Conservation (phyloP, 2,113 vertebrate genomes). For the Odontophorus gujanensis region DNA sequence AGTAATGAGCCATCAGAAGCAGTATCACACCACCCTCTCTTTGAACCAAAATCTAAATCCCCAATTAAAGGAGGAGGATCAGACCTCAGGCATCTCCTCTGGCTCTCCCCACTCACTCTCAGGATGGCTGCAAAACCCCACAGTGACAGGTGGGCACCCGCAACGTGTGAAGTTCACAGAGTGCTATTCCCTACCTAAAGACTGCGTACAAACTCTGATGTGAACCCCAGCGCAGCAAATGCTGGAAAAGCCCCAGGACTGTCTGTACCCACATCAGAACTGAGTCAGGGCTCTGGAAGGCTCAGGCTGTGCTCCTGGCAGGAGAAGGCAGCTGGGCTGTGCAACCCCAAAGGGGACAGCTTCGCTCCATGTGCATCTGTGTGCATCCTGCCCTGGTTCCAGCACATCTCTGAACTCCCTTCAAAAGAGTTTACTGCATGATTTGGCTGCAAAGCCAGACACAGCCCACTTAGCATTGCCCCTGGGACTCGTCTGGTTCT, state of each 20-base stretch:
- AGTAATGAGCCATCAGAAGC: not conserved
- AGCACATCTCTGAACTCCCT: not conserved
- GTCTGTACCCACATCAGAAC: accelerated
- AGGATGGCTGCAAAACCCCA: not conserved
- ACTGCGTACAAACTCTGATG: not conserved
- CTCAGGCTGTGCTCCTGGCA: not conserved
- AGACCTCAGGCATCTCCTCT: not conserved
- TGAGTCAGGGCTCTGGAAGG: not conserved
- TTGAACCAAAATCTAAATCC: not conserved
- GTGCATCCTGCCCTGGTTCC: not conserved
- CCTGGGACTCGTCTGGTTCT: not conserved
- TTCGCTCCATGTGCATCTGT: not conserved
- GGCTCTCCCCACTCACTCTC: not conserved
- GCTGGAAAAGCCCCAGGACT: not conserved
- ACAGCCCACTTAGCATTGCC: not conserved
- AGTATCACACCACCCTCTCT: not conserved
- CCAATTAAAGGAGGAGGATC: not conserved
- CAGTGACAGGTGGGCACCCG: not conserved
- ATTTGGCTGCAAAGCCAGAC: not conserved
- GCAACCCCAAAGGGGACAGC: not conserved
- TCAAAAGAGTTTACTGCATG: not conserved
- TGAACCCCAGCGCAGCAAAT: not conserved
- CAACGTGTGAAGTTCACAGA: accelerated
- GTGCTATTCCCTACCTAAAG: not conserved
- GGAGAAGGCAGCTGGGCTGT: not conserved